A percentile compares a stretch with the other conserved stretches of the same genome.
phyloP scores from a whole-genome alignment of 1,140 invertebrate species.

The Drosophila azteca region DNA sequence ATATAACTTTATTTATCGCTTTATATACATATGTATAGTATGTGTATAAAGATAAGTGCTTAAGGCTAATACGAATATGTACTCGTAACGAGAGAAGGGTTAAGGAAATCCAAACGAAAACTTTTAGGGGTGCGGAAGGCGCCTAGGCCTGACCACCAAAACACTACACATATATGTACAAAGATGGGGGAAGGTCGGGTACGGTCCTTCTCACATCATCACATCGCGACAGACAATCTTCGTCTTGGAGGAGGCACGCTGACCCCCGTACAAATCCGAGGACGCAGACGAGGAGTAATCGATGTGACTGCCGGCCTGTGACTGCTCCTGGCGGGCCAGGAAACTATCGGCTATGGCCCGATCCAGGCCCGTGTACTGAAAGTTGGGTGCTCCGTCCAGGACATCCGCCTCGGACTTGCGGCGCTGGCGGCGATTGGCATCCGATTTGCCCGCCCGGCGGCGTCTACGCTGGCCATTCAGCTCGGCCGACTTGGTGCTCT shows the following conservation, averaged over 20 bases:
- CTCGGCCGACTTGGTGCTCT: constrained; percentile 73
- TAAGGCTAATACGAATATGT: no score
- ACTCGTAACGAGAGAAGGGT: no score
- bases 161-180: no score
- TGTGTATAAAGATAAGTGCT: constrained; percentile 23
- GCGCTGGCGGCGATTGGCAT: constrained; percentile 74
- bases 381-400: constrained; percentile 68
- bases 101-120: constrained; percentile 7
- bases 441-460: constrained; percentile 60
- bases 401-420: constrained; percentile 79
- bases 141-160: no score
- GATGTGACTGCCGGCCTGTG: constrained; percentile 71
- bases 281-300: constrained; percentile 77
- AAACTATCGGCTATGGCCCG: constrained; percentile 80
- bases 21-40: background rate
- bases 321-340: constrained; percentile 75
- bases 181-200: background rate
- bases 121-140: background rate
- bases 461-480: constrained; percentile 67
- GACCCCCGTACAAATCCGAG: constrained; percentile 47
- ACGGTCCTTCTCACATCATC: constrained; percentile 47
- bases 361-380: constrained; percentile 76
- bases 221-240: constrained; percentile 75
- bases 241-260: constrained; percentile 68
- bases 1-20: no score